These are phyloP conservation scores for Tenebrio molitor DNA, from an alignment of 1,140 invertebrate species.

Conservation along the genomic window DNA sequence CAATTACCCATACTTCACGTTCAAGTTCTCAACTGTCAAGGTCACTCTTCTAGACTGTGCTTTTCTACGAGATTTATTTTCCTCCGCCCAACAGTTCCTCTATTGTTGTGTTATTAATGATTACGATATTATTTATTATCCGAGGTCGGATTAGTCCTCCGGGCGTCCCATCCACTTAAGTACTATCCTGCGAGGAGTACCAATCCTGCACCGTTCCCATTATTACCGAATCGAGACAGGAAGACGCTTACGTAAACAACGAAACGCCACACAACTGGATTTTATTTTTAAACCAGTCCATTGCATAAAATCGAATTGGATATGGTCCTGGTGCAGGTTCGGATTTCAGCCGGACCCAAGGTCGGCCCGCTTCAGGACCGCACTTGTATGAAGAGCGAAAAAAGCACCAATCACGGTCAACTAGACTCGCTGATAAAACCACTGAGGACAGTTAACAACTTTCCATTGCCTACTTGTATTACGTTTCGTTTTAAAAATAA, in stretches of 20 bases:
- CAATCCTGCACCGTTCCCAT: too few relatives aligned
- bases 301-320: background rate
- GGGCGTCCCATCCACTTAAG: background rate
- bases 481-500: constrained; percentile 1
- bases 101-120: constrained; percentile 26
- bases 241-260: background rate
- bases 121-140: background rate
- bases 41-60: constrained; percentile 26
- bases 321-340: background rate
- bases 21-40: constrained; percentile 34
- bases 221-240: too few relatives aligned
- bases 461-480: constrained; percentile 18
- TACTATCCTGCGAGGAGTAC: background rate
- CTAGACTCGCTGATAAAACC: background rate
- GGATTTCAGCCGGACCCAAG: background rate
- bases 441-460: constrained; percentile 19
- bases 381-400: background rate
- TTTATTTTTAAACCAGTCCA: constrained; percentile 5
- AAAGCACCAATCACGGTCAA: constrained; percentile 28
- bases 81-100: background rate
- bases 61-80: constrained; percentile 22
- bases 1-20: constrained; percentile 23
- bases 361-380: background rate
- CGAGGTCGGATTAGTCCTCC: constrained; percentile 1
- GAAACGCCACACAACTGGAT: background rate